phyloP scores from a whole-genome alignment of 2,113 vertebrate species.

The Lipophrys pholis region DNA sequence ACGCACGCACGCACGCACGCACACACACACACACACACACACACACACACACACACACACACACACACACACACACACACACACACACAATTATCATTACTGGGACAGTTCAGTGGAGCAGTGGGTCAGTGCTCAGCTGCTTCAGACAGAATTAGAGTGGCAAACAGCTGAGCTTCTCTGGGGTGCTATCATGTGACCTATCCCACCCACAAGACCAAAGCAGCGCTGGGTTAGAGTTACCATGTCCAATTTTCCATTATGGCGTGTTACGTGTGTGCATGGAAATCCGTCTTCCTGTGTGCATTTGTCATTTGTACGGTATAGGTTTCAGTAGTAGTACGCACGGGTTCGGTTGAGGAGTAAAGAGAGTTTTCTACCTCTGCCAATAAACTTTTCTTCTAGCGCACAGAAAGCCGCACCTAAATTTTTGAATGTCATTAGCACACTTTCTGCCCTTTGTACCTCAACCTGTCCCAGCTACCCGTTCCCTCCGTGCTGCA shows the following conservation, averaged over 20 bases:
- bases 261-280: slow-evolving; percentile 11
- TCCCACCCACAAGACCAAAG: slow-evolving; percentile 71
- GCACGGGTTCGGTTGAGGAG: neutral
- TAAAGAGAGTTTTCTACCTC: neutral
- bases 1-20: slow-evolving; percentile 20
- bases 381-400: slow-evolving; percentile 24
- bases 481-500: slow-evolving; percentile 11
- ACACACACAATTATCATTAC: slow-evolving; percentile 40
- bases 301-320: slow-evolving; percentile 3
- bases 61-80: slow-evolving; percentile 36
- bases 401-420: slow-evolving; percentile 32
- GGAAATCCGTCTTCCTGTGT: slow-evolving; percentile 38
- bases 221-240: slow-evolving; percentile 67
- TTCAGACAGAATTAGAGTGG: slow-evolving; percentile 78
- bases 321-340: neutral
- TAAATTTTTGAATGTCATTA: slow-evolving; percentile 34
- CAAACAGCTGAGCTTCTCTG: slow-evolving; percentile 81
- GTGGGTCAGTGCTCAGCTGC: slow-evolving; percentile 75
- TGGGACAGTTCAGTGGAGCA: slow-evolving; percentile 66
- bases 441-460: slow-evolving; percentile 45
- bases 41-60: neutral
- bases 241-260: slow-evolving; percentile 50
- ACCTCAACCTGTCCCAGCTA: slow-evolving; percentile 46
- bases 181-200: slow-evolving; percentile 76
- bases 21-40: neutral